These are phyloP conservation scores for Ictidomys tridecemlineatus DNA, from an alignment of 2,113 vertebrate genomes.

Conservation along the genomic window DNA sequence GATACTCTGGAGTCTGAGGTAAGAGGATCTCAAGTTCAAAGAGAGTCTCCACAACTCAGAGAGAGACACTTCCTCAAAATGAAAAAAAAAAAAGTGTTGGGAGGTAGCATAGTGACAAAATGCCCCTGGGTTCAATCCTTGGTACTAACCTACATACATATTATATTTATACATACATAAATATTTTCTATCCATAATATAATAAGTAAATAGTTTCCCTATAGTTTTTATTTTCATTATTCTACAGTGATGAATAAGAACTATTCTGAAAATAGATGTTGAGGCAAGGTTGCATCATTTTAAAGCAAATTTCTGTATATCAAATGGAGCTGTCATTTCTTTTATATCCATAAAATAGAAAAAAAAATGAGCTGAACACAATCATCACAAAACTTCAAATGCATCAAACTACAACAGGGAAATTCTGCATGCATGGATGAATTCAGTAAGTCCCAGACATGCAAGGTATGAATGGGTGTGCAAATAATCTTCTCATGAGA, in stretches of 20 bases:
- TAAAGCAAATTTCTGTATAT: background rate
- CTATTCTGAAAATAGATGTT: background rate
- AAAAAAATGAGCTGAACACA: background rate
- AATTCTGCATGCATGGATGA: background rate
- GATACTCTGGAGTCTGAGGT: background rate
- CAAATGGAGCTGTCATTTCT: background rate
- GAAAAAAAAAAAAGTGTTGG: background rate
- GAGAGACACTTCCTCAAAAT: background rate
- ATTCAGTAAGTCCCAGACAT: background rate
- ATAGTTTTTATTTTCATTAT: conserved; percentile 22
- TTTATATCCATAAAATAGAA: background rate
- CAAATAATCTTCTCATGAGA: background rate
- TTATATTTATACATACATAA: too few relatives aligned
- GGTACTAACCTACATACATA: too few relatives aligned
- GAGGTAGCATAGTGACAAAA: background rate
- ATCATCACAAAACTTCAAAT: background rate
- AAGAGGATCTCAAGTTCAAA: background rate
- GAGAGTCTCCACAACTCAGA: background rate
- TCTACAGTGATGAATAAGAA: background rate
- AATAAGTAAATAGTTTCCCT: background rate
- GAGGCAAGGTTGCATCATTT: background rate
- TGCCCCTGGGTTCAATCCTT: too few relatives aligned
- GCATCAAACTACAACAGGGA: background rate
- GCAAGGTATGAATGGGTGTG: background rate
- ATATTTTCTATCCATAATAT: too few relatives aligned